A percentile compares a stretch with the other conserved stretches of the same genome.
These are phyloP conservation scores for Phalanger gymnotis DNA, from an alignment of 2,797 vertebrate genomes.

Conservation along the genomic window DNA sequence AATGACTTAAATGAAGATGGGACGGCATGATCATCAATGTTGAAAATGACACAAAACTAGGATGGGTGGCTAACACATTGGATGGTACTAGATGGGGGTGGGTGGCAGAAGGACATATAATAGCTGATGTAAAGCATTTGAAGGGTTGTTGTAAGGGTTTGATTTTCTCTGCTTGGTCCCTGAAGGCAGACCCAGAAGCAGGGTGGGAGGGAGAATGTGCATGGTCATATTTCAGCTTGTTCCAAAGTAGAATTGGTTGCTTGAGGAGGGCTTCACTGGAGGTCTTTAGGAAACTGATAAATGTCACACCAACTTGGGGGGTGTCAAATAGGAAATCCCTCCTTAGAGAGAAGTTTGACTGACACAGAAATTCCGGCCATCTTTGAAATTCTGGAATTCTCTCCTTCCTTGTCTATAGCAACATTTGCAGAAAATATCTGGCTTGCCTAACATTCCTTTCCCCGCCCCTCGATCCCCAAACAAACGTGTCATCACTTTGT, in stretches of 20 bases:
- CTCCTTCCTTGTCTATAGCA: neutral
- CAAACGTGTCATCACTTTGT: neutral
- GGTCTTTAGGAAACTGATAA: neutral
- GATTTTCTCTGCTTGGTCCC: neutral
- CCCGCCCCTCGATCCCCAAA: neutral
- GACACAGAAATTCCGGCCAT: neutral
- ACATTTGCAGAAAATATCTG: fast-evolving
- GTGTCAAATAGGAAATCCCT: neutral
- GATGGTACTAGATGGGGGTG: neutral
- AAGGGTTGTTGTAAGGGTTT: neutral
- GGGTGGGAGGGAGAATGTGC: neutral
- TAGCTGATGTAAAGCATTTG: neutral
- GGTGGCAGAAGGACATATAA: neutral
- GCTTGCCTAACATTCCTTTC: too few relatives aligned
- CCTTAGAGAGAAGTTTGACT: neutral
- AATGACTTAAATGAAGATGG: neutral
- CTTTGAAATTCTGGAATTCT: neutral
- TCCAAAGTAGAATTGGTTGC: neutral
- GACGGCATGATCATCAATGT: neutral
- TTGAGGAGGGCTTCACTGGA: neutral
- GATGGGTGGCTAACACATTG: neutral
- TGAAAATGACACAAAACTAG: neutral
- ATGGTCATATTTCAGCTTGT: neutral
- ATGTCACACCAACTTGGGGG: neutral
- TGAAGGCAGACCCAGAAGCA: neutral